Evolutionary conservation across 2,888 invertebrate genomes (phyloP).

Genomic region (Apoda limacodes): DNA sequence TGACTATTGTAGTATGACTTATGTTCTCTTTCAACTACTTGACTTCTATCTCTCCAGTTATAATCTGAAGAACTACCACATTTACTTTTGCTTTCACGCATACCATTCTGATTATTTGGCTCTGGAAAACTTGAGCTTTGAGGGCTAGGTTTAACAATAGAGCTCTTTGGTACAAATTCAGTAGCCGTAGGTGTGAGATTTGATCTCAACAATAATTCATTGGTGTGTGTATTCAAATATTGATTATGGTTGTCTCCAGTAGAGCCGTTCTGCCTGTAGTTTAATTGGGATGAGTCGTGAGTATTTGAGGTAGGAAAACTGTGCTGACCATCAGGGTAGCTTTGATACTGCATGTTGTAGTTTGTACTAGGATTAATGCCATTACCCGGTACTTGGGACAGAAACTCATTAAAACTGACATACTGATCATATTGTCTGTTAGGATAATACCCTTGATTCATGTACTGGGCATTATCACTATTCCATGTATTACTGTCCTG

Average conservation of each 20-base stretch:
- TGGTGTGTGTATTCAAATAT: no score
- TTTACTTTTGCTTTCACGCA: slow-evolving; percentile 22
- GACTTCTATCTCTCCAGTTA: no score
- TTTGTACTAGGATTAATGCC: slow-evolving; percentile 30
- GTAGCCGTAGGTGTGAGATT: slow-evolving; percentile 68
- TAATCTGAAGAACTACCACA: no score
- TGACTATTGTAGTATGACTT: slow-evolving; percentile 15
- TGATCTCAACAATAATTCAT: slow-evolving; percentile 51
- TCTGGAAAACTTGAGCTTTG: slow-evolving; percentile 30
- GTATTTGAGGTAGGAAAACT: no score
- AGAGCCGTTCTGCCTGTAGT: no score
- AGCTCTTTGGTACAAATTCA: slow-evolving; percentile 68
- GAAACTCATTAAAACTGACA: slow-evolving; percentile 56
- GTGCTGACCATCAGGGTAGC: slow-evolving; percentile 37
- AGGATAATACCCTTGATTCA: slow-evolving; percentile 42
- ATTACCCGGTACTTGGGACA: slow-evolving; percentile 49
- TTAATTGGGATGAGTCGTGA: no score
- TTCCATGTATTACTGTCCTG: slow-evolving; percentile 43
- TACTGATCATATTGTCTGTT: slow-evolving; percentile 45
- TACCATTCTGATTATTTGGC: slow-evolving; percentile 19
- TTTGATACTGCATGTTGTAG: slow-evolving; percentile 42
- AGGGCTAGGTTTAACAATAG: slow-evolving; percentile 24
- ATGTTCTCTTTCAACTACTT: no score
- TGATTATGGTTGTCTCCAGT: no score
- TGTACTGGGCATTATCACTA: slow-evolving; percentile 43